Evolutionary conservation across 1,140 invertebrate genomes (phyloP).

Genomic region (Drosophila chauvacae): DNA sequence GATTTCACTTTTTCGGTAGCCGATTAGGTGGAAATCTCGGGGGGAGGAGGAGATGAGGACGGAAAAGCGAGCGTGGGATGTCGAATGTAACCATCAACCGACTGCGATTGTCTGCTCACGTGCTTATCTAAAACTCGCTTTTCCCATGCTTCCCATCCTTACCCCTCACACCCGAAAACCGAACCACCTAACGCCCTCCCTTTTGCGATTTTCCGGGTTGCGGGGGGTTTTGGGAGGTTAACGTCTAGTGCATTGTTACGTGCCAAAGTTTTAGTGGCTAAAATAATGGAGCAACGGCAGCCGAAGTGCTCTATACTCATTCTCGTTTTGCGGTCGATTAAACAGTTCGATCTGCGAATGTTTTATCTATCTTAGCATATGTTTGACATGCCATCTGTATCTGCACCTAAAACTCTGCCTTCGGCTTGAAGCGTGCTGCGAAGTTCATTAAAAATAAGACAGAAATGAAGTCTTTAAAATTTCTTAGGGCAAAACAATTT

Average conservation of each 20-base stretch:
- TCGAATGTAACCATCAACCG: constrained; percentile 55
- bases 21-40: constrained; percentile 47
- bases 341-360: constrained; percentile 45
- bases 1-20: constrained; percentile 70
- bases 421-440: not conserved
- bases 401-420: constrained; percentile 10
- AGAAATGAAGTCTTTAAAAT: not conserved
- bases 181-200: constrained; percentile 6
- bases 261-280: constrained; percentile 77
- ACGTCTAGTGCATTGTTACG: constrained; percentile 75
- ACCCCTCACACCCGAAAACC: not conserved
- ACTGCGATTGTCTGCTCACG: constrained; percentile 66
- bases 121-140: constrained; percentile 73
- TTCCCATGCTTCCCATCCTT: not conserved
- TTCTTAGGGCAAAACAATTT: not conserved
- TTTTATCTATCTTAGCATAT: constrained; percentile 40
- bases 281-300: constrained; percentile 74
- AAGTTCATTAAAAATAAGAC: constrained; percentile 13
- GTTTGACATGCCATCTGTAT: constrained; percentile 39
- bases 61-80: constrained; percentile 38
- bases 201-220: constrained; percentile 19
- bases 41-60: not conserved
- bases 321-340: constrained; percentile 51
- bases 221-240: constrained; percentile 20
- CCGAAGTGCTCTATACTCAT: constrained; percentile 50